Base-by-base conservation (phyloP, 2,113 vertebrate genomes). In the Pipra filicauda region DNA sequence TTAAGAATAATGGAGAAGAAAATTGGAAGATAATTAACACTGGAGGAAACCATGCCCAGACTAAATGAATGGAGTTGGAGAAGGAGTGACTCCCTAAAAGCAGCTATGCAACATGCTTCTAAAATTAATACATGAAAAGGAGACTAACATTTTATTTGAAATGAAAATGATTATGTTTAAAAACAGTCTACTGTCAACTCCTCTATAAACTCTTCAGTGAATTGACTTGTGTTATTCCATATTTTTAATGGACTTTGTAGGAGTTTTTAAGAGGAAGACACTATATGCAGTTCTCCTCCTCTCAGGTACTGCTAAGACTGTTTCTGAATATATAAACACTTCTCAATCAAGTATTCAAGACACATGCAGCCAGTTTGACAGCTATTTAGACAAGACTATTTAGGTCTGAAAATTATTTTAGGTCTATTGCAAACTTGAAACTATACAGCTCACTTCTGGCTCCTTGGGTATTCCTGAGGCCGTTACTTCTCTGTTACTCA, bases 311-410 rank as follows among this genome's bases (percentile, higher is more conserved):
- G 49, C 72, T 80, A 62, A 80, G 89, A 71, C 5, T 62, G 23
- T 61, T 96, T 77, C 55, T 89, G 89, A 91, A 77, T 39, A 57
- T 23, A 71, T 84, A 93, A 92, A 91, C 69, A 75, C 55, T 81
- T 87, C 61, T 92, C 74, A 64, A 28, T 71, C 69, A 84, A 67
- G 43, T 59, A 73, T 71, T 71, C 30, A 64, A 88, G 75, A 85
- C 28, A 85, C 85, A 57, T 70, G 52, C 43, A 83, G 27, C 9
- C 55, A 35, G 26, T 86, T 80, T 49, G 62, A 83, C 61, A 86
- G 69, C 21, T 93, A 59, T 80, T 86, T 85, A 88, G 69, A 51
- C 57, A 88, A 87, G 65, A 57, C 6, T 59, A 39, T 62, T 77
- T 64, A 26, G 17, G 59, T 51, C 48, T 91, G 72, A 74, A 88